These are phyloP conservation scores for Conus canariensis DNA, from an alignment of 2,888 invertebrate species.

Conservation along the genomic window DNA sequence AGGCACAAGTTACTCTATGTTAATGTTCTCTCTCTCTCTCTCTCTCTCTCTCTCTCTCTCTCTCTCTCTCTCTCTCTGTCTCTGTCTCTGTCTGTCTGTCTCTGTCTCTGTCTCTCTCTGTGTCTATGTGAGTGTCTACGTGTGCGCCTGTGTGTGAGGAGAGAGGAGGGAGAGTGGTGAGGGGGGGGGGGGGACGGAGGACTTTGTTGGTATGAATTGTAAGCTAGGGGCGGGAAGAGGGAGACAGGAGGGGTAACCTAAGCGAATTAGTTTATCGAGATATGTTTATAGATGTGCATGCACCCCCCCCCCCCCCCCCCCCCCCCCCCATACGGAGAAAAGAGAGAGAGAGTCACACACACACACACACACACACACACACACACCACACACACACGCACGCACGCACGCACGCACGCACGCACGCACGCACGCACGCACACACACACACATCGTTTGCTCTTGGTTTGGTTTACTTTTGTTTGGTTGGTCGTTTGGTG, in stretches of 20 bases:
- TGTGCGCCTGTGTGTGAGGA: not conserved
- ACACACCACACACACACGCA: constrained; percentile 1
- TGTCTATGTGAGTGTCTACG: no score
- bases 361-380: not conserved
- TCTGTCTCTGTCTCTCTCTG: no score
- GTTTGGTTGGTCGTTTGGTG: no score
- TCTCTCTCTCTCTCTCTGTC: no score
- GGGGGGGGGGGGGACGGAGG: not conserved
- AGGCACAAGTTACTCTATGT: no score
- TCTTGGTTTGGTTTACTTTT: no score
- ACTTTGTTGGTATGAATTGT: not conserved
- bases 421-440: not conserved
- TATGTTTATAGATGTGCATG: not conserved
- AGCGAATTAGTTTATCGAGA: not conserved
- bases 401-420: not conserved
- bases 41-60: no score
- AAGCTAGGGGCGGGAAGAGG: not conserved
- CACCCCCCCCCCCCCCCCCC: not conserved
- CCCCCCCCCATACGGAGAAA: no score
- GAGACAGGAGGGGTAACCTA: not conserved
- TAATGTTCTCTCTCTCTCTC: no score
- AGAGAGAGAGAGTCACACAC: not conserved
- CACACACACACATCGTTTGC: not conserved
- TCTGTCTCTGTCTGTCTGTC: no score
- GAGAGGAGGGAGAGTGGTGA: not conserved